Evolutionary conservation across 2,888 invertebrate species (phyloP), one percentile per base, ranked within the genome.

Genomic region (Aplocera efformata): DNA sequence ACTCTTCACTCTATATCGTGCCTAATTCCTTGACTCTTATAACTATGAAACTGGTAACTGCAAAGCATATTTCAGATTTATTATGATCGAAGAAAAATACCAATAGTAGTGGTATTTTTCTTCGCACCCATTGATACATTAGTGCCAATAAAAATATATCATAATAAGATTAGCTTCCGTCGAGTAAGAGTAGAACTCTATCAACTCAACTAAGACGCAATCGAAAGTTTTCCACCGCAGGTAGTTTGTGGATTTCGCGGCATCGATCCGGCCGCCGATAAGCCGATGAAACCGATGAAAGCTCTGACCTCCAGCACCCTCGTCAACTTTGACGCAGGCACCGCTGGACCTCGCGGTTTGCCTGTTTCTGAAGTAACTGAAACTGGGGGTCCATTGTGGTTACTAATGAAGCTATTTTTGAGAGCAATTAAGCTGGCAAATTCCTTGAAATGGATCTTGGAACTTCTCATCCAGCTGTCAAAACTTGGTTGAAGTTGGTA

Each of bases 291-390:
- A 43, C 47, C 48, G 62, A 52, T 63, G 67, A 69, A 69, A 72
- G 49, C 57, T 50, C 61, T 72, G 72, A 74, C 70, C 55, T 44
- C 54, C 28, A 26, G 46, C 51, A 77, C 77, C 78, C 79, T 75
- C 63, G 68, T 79, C 77, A 79, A 74, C 63, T 76, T 68, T 72
- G 79, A 78, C 72, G 61, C 45, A 50, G 55, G 53, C 52, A 54
- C 63, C 26, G 48, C 54, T 61, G 55, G 53, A 65, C 60, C 60
- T 53, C 43, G 53, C 47, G 35, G 32, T 44, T 30, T 23, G 10
- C 25, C n/a, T 35, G 22, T 10, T 10, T 3, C 23, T 31, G 26
- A 22, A 23, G 31, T 23, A 24, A 23, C 29, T 21, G 32, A 36
- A 37, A 35, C 30, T 40, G 32, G 23, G 40, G 40, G 33, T 20